Conservation (phyloP, 2,888 invertebrate species). For the Octodonta nipae region DNA sequence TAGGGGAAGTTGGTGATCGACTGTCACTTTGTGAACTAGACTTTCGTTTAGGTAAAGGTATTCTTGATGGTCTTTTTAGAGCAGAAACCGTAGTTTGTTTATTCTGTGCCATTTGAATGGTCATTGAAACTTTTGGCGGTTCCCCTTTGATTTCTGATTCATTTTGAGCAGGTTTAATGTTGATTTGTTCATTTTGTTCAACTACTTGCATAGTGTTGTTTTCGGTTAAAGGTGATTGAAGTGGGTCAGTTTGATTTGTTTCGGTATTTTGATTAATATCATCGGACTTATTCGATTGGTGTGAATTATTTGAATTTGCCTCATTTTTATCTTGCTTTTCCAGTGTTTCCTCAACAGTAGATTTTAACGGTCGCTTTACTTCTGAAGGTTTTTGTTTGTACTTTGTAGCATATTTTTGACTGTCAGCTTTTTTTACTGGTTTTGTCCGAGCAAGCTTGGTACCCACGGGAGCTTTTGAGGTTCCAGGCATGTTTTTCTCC, state of each 20-base stretch:
- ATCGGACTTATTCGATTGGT: neutral
- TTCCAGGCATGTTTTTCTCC: neutral
- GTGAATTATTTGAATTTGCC: neutral
- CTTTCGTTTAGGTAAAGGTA: conserved; percentile 30
- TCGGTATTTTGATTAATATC: too few species aligned
- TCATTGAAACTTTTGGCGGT: conserved; percentile 23
- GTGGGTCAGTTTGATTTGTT: too few species aligned
- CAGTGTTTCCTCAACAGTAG: neutral
- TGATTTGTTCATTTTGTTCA: neutral
- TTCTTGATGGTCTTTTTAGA: conserved; percentile 27
- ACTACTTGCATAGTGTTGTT: neutral
- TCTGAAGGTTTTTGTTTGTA: conserved; percentile 13
- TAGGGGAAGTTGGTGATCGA: conserved; percentile 18
- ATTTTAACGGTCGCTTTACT: conserved; percentile 7
- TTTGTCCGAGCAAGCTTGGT: conserved; percentile 15
- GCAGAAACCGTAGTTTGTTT: conserved; percentile 22
- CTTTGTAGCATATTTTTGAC: conserved; percentile 15
- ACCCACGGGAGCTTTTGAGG: neutral
- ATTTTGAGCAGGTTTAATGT: neutral
- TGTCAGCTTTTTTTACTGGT: conserved; percentile 15
- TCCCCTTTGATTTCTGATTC: conserved; percentile 3
- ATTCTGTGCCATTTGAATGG: conserved; percentile 27
- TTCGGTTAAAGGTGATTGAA: too few species aligned
- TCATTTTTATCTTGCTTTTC: neutral
- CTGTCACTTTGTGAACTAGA: conserved; percentile 23